phyloP scores from a whole-genome alignment of 2,113 vertebrate genomes.

The Grantiella picta region DNA sequence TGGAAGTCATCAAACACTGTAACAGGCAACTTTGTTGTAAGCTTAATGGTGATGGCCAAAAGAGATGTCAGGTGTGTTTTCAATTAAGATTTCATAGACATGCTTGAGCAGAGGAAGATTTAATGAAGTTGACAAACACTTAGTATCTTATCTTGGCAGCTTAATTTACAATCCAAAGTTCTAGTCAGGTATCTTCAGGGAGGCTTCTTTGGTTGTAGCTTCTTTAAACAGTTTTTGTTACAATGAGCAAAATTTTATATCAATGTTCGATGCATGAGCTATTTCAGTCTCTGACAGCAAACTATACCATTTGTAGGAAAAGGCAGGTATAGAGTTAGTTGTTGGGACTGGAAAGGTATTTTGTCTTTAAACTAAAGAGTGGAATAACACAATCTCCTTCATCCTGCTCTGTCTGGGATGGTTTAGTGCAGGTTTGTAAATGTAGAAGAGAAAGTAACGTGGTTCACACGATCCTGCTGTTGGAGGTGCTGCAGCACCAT shows the following conservation, averaged over 20 bases:
- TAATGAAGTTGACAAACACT: background rate
- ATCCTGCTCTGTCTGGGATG: background rate
- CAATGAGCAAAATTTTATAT: too few species aligned
- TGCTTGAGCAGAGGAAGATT: background rate
- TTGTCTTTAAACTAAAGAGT: background rate
- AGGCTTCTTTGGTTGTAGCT: too few species aligned
- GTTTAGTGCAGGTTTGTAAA: background rate
- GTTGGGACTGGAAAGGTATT: background rate
- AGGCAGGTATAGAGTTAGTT: background rate
- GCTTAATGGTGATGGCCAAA: background rate
- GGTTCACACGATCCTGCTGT: background rate
- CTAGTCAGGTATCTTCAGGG: too few species aligned
- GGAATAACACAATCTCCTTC: background rate
- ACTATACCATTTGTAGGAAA: background rate
- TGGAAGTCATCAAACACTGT: background rate
- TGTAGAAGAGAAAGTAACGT: accelerated
- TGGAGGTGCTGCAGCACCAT: background rate
- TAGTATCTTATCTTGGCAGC: too few species aligned
- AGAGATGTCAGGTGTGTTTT: background rate
- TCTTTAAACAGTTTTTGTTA: too few species aligned
- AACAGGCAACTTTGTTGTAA: background rate
- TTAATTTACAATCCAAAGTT: too few species aligned
- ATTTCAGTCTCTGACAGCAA: background rate
- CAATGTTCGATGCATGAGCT: too few species aligned
- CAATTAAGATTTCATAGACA: background rate